Evolutionary conservation across 2,113 vertebrate species (phyloP).

Genomic region (Zosterops lateralis): DNA sequence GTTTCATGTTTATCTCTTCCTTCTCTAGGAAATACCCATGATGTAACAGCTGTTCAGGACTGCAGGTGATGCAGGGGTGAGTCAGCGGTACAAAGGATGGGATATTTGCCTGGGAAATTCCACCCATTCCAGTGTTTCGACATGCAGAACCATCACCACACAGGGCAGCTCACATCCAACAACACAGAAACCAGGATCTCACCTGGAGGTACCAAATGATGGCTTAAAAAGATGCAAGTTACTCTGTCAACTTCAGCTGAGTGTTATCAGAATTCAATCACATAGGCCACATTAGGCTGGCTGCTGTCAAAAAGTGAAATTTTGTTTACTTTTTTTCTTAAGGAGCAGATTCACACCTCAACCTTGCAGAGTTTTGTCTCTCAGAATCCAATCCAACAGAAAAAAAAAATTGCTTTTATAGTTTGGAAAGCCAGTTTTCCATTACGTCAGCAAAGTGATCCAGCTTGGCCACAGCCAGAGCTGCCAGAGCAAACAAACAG

Average conservation of each 20-base stretch:
- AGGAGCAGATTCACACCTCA: neutral
- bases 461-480: neutral
- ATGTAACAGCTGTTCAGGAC: neutral
- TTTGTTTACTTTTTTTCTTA: neutral
- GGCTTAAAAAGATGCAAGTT: neutral
- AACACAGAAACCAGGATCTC: neutral
- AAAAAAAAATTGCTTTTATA: neutral
- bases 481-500: constrained; percentile 40
- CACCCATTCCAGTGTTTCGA: neutral
- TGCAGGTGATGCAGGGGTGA: neutral
- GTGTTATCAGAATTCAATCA: neutral
- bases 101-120: neutral
- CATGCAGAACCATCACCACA: rapidly evolving
- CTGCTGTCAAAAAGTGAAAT: neutral
- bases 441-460: neutral
- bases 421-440: neutral
- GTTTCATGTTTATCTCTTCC: neutral
- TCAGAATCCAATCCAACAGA: neutral
- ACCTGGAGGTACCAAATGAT: neutral
- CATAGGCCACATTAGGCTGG: rapidly evolving
- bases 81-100: neutral
- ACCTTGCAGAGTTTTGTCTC: neutral
- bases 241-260: neutral
- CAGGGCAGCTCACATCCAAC: neutral
- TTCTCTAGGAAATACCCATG: neutral